phyloP scores from a whole-genome alignment of 1,140 invertebrate genomes.

The Habropoda laboriosa region DNA sequence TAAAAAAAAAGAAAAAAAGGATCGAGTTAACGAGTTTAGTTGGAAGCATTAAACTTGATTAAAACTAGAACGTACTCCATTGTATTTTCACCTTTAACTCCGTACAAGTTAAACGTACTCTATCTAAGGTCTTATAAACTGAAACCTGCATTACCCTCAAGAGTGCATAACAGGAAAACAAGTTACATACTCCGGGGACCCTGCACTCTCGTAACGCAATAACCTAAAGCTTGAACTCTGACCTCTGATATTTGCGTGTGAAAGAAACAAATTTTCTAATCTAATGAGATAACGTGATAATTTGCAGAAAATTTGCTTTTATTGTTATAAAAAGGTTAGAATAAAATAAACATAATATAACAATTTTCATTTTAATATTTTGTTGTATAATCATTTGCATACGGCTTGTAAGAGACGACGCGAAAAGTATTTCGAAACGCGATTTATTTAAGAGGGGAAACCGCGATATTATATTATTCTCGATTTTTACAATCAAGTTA shows the following conservation, averaged over 20 bases:
- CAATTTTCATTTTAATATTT: too few relatives aligned
- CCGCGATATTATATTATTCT: too few relatives aligned
- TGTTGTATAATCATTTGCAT: too few relatives aligned
- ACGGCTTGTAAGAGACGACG: background rate
- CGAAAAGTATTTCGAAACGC: background rate
- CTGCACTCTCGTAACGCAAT: slow-evolving; percentile 8
- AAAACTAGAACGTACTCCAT: background rate
- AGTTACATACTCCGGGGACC: slow-evolving; percentile 5
- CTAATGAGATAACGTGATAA: background rate
- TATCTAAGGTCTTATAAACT: slow-evolving; percentile 16
- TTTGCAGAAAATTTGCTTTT: background rate
- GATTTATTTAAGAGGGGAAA: too few relatives aligned
- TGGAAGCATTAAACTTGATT: background rate
- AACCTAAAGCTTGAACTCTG: slow-evolving; percentile 6
- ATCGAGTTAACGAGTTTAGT: background rate
- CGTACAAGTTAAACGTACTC: background rate
- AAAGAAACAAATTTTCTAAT: background rate
- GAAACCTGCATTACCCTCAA: slow-evolving; percentile 1
- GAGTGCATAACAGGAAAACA: slow-evolving; percentile 20
- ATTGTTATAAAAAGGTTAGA: too few relatives aligned
- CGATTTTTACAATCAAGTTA: too few relatives aligned
- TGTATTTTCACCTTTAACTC: background rate
- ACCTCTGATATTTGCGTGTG: background rate
- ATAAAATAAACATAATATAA: too few relatives aligned
- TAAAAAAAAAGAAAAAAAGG: background rate